Evolutionary conservation across 2,113 vertebrate genomes (phyloP), one percentile per base, ranked within the genome.

Genomic region (Mus pahari): DNA sequence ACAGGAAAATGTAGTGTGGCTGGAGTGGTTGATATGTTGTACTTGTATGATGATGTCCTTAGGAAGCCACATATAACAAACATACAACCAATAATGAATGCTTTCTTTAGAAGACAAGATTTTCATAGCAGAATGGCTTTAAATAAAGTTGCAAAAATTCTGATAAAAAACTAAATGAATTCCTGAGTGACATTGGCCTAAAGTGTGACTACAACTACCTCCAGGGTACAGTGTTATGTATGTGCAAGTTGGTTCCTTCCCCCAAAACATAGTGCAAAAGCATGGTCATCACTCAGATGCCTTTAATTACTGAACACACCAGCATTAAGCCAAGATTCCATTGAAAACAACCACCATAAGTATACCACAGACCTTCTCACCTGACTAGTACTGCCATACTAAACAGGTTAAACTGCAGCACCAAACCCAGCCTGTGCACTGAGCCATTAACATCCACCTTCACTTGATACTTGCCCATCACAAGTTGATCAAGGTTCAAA

Each of bases 71-170:
- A 3, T 7, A 53, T 36, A 53, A n/a, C 70, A n/a, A 70, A 53
- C 19, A n/a, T 24, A 24, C 3, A 66, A 45, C 39, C 66, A 84
- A 42, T 45, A 45, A 11, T 3, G 31, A 8, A 53, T 79, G 50
- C 4, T 58, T 13, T 58, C 50, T n/a, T 58, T 58, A 81, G 66
- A 94, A 90, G 19, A 90, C 74, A 62, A 42, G 1, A 4, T 78
- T 39, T 74, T 60, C 92, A 14, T 53, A 77, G 22, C 36, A 86
- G 86, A 71, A 89, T 48, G 26, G n/a, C 62, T 93, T 74, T 64
- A 64, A 90, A 92, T 78, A 96, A 64, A 48, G 73, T 60, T 94
- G 86, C 26, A 39, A 42, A 82, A 74, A 71, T 68, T 58, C 68
- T 87, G 11, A 94, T 62, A 92, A 91, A 55, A 36, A 95, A 8